Evolutionary conservation across 2,888 invertebrate species (phyloP).

Genomic region (Adineta ricciae): DNA sequence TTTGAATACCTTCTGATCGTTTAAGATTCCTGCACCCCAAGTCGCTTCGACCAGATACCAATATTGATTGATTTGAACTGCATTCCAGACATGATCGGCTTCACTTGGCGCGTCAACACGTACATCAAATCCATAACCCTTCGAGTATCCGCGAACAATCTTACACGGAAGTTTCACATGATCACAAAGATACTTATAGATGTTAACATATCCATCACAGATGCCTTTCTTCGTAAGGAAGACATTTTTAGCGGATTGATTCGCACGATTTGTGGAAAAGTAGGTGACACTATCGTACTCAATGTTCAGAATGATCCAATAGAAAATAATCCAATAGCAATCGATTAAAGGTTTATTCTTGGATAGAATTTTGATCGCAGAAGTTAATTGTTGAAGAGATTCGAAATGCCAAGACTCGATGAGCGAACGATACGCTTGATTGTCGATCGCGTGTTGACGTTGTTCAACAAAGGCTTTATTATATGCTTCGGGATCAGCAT

Average conservation of each 20-base stretch:
- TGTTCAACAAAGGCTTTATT: neutral
- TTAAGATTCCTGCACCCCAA: constrained; percentile 24
- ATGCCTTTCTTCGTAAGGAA: constrained; percentile 21
- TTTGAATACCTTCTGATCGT: neutral
- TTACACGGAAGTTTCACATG: constrained; percentile 16
- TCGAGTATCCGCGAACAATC: constrained; percentile 11
- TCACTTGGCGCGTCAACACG: neutral
- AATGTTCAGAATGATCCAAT: constrained; percentile 23
- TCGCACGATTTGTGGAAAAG: neutral
- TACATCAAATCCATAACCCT: constrained; percentile 20
- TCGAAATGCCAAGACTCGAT: neutral
- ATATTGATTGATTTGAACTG: constrained; percentile 17
- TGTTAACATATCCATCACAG: constrained; percentile 24
- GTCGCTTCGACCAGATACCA: constrained; percentile 27
- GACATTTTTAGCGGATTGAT: constrained; percentile 9
- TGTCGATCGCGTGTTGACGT: neutral
- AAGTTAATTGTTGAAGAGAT: neutral
- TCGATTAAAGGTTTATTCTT: neutral
- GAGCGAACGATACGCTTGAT: neutral
- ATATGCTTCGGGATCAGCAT: neutral
- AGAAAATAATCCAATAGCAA: neutral
- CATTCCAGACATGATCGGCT: constrained; percentile 32
- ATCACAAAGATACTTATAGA: constrained; percentile 2
- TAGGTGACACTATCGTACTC: neutral
- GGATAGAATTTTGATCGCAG: neutral